phyloP scores from a whole-genome alignment of 2,113 vertebrate genomes.

The Naja naja region DNA sequence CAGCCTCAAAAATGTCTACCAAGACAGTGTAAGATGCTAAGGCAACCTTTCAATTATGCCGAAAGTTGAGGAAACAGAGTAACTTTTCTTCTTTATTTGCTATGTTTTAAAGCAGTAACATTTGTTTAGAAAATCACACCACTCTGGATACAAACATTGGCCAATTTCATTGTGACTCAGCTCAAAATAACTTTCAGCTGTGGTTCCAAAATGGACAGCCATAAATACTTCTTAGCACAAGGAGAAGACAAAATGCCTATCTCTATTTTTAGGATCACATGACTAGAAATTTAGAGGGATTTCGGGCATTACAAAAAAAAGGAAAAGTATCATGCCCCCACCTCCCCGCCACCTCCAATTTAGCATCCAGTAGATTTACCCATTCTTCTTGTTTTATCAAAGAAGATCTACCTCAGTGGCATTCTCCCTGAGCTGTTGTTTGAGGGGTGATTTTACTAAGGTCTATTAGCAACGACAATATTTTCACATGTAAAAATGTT shows the following conservation, averaged over 20 bases:
- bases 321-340: not conserved
- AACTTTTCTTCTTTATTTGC: not conserved
- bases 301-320: not conserved
- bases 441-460: not conserved
- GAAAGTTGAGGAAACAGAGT: not conserved
- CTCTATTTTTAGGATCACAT: slow-evolving; percentile 21
- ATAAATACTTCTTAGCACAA: slow-evolving; percentile 13
- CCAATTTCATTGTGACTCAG: slow-evolving; percentile 15
- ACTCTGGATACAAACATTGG: not conserved
- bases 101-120: not conserved
- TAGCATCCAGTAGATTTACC: not conserved
- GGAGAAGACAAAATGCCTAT: not conserved
- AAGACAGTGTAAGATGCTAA: not conserved
- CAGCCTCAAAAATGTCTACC: not conserved
- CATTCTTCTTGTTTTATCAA: not conserved
- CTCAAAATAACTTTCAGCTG: not conserved
- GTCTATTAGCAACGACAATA: not conserved
- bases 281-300: not conserved
- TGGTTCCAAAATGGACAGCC: not conserved
- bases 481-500: not conserved
- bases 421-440: not conserved
- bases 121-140: not conserved
- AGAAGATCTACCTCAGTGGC: not conserved
- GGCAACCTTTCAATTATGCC: not conserved
- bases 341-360: not conserved